These are phyloP conservation scores for Apis florea DNA, from an alignment of 1,140 invertebrate genomes.

Conservation along the genomic window DNA sequence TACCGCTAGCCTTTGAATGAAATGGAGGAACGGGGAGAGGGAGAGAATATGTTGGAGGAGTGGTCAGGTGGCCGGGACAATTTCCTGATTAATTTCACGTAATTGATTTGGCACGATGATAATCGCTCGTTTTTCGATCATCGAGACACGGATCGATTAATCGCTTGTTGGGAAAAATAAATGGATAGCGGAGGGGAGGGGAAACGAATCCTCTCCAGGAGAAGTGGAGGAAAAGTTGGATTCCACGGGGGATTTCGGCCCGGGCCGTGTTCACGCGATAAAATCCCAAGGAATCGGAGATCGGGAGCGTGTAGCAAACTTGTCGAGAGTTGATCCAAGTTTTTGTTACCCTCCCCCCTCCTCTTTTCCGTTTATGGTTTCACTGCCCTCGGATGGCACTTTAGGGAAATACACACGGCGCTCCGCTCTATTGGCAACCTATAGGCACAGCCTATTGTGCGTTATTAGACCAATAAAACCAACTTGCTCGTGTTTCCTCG, in stretches of 20 bases:
- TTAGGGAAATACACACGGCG: conserved; percentile 77
- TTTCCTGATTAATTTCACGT: too few relatives aligned
- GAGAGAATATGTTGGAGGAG: too few relatives aligned
- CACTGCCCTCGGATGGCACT: conserved; percentile 78
- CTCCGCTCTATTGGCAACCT: conserved; percentile 40
- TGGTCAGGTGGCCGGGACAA: too few relatives aligned
- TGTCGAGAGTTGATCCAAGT: conserved; percentile 57
- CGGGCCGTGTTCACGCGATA: conserved; percentile 53
- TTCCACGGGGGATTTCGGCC: conserved; percentile 30
- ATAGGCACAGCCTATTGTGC: conserved; percentile 66
- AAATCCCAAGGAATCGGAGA: conserved; percentile 54
- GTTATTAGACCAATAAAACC: conserved; percentile 75
- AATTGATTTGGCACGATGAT: too few relatives aligned
- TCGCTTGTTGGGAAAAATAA: too few relatives aligned
- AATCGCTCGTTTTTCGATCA: too few relatives aligned
- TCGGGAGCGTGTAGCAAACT: conserved; percentile 49
- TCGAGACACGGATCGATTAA: too few relatives aligned
- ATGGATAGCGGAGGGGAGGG: too few relatives aligned
- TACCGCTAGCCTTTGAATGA: too few relatives aligned
- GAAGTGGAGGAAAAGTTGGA: conserved; percentile 42
- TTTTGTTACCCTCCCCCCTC: conserved; percentile 54
- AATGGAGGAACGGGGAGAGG: too few relatives aligned
- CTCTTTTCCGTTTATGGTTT: conserved; percentile 77
- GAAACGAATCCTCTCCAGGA: neutral
- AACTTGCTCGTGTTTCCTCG: conserved; percentile 3